Conservation (phyloP, 2,113 vertebrate species). For the Xenopus tropicalis region DNA sequence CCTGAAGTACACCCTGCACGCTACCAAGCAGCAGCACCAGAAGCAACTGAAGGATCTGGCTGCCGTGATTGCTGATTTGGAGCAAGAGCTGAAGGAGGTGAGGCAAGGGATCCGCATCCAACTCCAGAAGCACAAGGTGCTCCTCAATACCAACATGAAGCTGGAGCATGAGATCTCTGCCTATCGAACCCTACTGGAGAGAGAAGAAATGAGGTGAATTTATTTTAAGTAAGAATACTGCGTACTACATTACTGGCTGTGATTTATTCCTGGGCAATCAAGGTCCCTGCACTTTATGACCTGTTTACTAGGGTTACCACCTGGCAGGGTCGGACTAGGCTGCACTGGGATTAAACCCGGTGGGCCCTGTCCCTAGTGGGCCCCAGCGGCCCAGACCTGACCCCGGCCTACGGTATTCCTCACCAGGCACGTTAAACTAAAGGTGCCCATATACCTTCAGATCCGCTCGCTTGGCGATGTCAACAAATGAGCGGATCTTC, state of each 20-base stretch:
- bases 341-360: no score
- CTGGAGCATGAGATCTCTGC: constrained; percentile 92
- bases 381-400: no score
- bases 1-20: constrained; percentile 77
- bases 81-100: constrained; percentile 82
- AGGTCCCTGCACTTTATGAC: constrained; percentile 8
- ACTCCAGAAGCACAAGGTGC: constrained; percentile 78
- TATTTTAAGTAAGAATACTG: neutral
- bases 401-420: no score
- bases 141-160: constrained; percentile 93
- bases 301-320: no score
- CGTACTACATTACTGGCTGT: no score
- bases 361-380: no score
- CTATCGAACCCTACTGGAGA: constrained; percentile 84
- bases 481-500: no score
- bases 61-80: constrained; percentile 75
- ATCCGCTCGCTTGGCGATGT: no score
- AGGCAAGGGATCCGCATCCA: constrained; percentile 78
- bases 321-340: no score
- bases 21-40: constrained; percentile 81
- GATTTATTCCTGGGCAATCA: no score
- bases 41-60: constrained; percentile 81
- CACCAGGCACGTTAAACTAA: no score
- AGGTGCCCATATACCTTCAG: no score
- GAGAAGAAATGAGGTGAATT: constrained; percentile 85